Evolutionary conservation across 2,888 invertebrate species (phyloP), one percentile per base, ranked within the genome.

Genomic region (Hydraecia micacea): DNA sequence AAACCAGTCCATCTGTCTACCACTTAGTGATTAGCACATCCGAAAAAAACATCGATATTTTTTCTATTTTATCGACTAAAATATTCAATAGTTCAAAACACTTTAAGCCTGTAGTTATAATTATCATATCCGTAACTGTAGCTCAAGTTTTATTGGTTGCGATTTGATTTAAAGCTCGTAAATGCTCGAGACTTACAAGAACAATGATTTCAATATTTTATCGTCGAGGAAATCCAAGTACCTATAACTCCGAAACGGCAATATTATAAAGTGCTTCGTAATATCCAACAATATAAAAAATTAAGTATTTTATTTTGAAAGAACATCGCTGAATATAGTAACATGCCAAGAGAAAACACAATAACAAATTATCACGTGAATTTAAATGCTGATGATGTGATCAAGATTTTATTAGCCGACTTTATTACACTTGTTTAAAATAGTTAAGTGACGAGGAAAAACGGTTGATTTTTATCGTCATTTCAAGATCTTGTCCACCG

Each of bases 1-100:
- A 80, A 83, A 85, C 87, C 87, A 85, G 88, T 87, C 87, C 80
- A 83, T 80, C 77, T 86, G 90, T 87, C 86, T 88, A 78, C 73
- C 58, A 58, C 18, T 55, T 83, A 90, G 88, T 82, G 86, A 84
- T 83, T 79, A 70, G 69, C 81, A 58, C 32, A 52, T 15, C 15
- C 63, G 11, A 72, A 77, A 83, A 66, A 80, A 65, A 71, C 11
- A 87, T 84, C 87, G 89, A 87, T 77, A 66, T 65, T 86, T 80
- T 46, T 77, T 78, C 66, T 62, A 49, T 63, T 80, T 80, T 28
- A 80, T 80, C 80, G 76, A 86, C 67, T 75, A 28, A 66, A 71
- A 55, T 72, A 67, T 76, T 62, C 55, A 69, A 46, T 66, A 60
- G 55, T 60, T 65, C 7, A 18, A 65, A 69, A 71, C 28, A 32